Evolutionary conservation across 1,140 invertebrate genomes (phyloP), one percentile per base, ranked within the genome.

Genomic region (Lasioglossum albipes): DNA sequence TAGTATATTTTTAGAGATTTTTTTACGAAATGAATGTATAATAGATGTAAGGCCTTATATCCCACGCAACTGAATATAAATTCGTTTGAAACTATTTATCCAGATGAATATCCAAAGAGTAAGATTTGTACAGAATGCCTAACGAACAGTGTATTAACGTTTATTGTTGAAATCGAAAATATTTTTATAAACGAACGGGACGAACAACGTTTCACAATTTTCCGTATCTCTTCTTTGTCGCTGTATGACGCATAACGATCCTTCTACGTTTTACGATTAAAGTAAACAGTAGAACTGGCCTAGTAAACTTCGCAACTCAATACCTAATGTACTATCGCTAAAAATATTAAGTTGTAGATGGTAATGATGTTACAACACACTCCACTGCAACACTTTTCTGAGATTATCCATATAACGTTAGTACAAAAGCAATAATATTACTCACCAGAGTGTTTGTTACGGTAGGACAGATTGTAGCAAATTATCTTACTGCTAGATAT

Each of bases 1-100:
- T 83, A 82, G 85, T 87, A 88, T 84, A 83, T 87, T 87, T 88
- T 88, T 87, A 82, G 86, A 84, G 86, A 84, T 90, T 89, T 90
- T 90, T 90, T 88, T 88, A 86, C 75, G 82, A 86, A 83, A 76
- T 74, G 79, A 79, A 81, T 75, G 59, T 76, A 79, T 87, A 87
- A 82, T 83, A 81, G 79, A 71, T 75, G 18, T 80, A 83, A 75
- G 72, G 78, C 64, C 61, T 62, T 78, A 31, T 62, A 77, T 77
- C 42, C 27, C 49, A 59, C 54, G 49, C 49, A 31, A 66, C 67
- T 65, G 22, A 74, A 68, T 36, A 20, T 54, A 54, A 83, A 69
- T 66, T 79, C 31, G 20, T 49, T 77, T 81, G 13, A 69, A 68
- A 41, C 62, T 54, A 54, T 68, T 61, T 73, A 57, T 73, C 42